These are phyloP conservation scores for Uromys caudimaculatus DNA, from an alignment of 2,797 vertebrate species.

Conservation along the genomic window DNA sequence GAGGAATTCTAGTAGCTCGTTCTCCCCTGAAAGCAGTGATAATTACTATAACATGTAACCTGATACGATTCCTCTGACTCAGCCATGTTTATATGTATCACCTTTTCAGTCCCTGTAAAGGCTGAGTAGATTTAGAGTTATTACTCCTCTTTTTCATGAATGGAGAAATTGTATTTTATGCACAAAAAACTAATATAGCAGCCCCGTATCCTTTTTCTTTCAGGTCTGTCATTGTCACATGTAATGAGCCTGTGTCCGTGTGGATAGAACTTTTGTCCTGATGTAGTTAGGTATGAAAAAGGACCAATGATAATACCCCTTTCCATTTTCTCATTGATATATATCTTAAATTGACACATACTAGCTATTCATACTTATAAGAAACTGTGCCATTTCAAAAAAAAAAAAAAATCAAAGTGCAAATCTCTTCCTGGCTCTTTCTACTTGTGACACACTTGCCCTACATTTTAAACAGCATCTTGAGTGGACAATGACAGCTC, in stretches of 20 bases:
- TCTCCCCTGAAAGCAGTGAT: background rate
- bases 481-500: background rate
- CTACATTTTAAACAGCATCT: background rate
- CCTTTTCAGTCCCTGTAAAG: background rate
- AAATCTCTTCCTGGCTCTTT: background rate
- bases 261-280: conserved; percentile 9
- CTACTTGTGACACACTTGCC: background rate
- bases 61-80: background rate
- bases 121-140: background rate
- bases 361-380: background rate
- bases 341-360: background rate
- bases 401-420: background rate
- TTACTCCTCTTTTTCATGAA: background rate
- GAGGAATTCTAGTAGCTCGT: background rate
- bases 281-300: background rate
- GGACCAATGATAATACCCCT: background rate
- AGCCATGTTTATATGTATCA: background rate
- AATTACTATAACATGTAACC: background rate
- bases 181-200: background rate
- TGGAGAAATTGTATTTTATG: background rate
- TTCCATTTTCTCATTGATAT: background rate
- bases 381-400: background rate
- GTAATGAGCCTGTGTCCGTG: background rate
- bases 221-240: background rate
- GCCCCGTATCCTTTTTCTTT: background rate